These are phyloP conservation scores for Asobara japonica DNA, from an alignment of 1,140 invertebrate genomes.

Conservation along the genomic window DNA sequence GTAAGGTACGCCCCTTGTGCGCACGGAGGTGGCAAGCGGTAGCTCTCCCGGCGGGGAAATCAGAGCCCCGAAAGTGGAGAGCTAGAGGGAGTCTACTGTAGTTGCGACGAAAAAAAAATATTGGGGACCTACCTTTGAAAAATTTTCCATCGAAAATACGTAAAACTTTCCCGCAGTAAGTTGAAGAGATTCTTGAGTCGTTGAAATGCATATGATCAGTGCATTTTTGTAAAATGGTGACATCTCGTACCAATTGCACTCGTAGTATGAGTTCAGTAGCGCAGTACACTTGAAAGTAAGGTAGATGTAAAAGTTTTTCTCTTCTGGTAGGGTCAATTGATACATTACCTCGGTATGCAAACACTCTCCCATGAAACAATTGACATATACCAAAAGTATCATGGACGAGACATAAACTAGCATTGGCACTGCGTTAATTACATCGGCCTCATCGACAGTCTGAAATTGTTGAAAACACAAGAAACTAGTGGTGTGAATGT, in stretches of 20 bases:
- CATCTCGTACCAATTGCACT: slow-evolving; percentile 24
- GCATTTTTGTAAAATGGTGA: background rate
- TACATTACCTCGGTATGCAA: background rate
- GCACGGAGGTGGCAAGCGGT: too few species aligned
- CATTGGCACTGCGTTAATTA: background rate
- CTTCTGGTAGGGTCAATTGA: too few species aligned
- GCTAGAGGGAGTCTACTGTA: too few species aligned
- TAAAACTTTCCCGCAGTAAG: slow-evolving; percentile 56
- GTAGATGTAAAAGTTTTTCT: too few species aligned
- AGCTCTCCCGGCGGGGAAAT: too few species aligned
- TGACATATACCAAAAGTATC: background rate
- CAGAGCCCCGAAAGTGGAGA: too few species aligned
- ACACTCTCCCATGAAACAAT: slow-evolving; percentile 1
- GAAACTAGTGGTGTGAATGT: too few species aligned
- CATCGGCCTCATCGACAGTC: background rate
- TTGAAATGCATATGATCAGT: slow-evolving; percentile 41
- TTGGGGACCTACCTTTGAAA: slow-evolving; percentile 44
- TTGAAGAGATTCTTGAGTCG: slow-evolving; percentile 55
- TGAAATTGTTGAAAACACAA: too few species aligned
- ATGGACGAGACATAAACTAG: background rate
- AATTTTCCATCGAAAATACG: slow-evolving; percentile 60
- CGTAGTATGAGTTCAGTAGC: slow-evolving; percentile 9
- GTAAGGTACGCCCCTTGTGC: too few species aligned
- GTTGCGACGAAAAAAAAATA: too few species aligned
- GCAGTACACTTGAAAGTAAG: background rate